Conservation (phyloP, 1,140 invertebrate genomes). For the Leguminivora glycinivorella region DNA sequence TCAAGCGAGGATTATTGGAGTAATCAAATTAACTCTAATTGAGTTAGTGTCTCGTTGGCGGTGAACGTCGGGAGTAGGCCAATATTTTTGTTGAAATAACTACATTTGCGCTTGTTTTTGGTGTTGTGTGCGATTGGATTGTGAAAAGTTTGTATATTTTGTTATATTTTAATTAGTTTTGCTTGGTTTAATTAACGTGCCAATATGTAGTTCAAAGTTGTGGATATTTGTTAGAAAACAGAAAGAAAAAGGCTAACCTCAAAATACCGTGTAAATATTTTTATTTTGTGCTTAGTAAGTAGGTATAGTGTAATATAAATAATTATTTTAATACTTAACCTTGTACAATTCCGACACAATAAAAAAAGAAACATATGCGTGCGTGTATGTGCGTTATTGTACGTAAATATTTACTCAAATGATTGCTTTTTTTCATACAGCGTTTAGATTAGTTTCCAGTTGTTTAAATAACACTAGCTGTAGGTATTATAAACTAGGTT, state of each 20-base stretch:
- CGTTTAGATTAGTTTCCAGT: no score
- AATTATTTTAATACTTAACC: no score
- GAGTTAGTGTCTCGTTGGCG: conserved; percentile 56
- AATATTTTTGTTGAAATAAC: conserved; percentile 34
- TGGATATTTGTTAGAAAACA: neutral
- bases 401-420: no score
- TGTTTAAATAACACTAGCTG: no score
- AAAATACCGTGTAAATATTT: neutral
- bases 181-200: neutral
- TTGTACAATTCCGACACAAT: no score
- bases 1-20: conserved; percentile 46
- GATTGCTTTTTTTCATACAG: no score
- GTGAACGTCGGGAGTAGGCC: conserved; percentile 39
- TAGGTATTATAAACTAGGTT: no score
- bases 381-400: no score
- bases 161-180: neutral
- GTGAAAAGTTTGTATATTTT: conserved; percentile 12
- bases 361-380: no score
- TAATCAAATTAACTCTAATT: conserved; percentile 75
- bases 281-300: no score
- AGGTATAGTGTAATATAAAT: no score
- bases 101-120: conserved; percentile 19
- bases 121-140: conserved; percentile 15
- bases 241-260: neutral
- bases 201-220: neutral